Evolutionary conservation across 2,888 invertebrate genomes (phyloP).

Genomic region (Pandemis corylana): DNA sequence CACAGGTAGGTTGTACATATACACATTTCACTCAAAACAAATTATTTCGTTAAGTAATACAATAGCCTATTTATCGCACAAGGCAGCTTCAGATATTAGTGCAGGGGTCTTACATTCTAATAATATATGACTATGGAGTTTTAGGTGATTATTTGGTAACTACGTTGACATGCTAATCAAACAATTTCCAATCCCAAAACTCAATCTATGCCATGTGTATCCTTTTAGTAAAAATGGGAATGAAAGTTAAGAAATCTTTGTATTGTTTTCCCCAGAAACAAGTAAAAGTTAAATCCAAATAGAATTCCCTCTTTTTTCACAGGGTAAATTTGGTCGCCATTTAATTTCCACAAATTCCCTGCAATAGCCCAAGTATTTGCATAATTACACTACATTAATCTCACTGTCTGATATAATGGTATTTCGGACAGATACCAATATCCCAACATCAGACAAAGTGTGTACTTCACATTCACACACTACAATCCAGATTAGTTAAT

Average conservation of each 20-base stretch:
- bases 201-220: neutral
- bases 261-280: no score
- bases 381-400: neutral
- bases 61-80: constrained; percentile 4
- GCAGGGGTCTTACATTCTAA: neutral
- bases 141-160: neutral
- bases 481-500: neutral
- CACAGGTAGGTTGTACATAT: neutral
- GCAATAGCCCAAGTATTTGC: neutral
- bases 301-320: no score
- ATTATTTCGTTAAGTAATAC: neutral
- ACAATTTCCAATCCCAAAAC: neutral
- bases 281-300: no score
- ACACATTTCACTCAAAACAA: constrained; percentile 25
- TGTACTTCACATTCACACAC: neutral
- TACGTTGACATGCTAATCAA: neutral
- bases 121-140: neutral
- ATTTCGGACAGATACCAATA: neutral
- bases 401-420: neutral
- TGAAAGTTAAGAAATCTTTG: neutral
- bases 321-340: no score
- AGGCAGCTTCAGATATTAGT: constrained; percentile 12
- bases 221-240: neutral
- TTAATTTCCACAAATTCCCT: neutral
- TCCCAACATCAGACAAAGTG: neutral